Conservation (phyloP, 1,140 invertebrate species). For the Cydia strobilella region DNA sequence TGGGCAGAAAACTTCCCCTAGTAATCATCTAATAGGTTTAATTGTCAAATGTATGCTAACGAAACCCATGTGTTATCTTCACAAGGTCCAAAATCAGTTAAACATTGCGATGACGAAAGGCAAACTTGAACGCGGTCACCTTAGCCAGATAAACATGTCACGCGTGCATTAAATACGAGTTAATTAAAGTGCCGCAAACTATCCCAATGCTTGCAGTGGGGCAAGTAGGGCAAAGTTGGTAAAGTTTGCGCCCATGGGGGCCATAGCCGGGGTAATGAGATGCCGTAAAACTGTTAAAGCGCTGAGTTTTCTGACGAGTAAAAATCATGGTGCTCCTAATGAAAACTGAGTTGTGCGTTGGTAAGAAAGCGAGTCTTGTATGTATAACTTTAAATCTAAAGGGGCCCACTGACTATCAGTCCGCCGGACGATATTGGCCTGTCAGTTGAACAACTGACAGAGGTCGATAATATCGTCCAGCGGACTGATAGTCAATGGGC, state of each 20-base stretch:
- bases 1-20: background rate
- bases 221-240: conserved; percentile 60
- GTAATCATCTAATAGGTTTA: background rate
- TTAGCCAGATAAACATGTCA: conserved; percentile 24
- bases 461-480: too few species aligned
- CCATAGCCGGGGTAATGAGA: conserved; percentile 44
- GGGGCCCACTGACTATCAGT: too few species aligned
- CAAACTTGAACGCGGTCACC: background rate
- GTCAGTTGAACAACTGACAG: too few species aligned
- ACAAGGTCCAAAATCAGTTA: background rate
- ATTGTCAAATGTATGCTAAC: background rate
- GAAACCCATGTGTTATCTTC: background rate
- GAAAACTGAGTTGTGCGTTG: background rate
- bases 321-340: background rate
- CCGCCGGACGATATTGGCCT: too few species aligned
- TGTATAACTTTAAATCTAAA: too few species aligned
- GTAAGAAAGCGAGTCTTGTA: background rate
- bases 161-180: conserved; percentile 34
- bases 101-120: background rate
- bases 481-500: too few species aligned
- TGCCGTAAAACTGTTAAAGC: conserved; percentile 35
- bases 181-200: conserved; percentile 47
- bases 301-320: conserved; percentile 11
- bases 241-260: conserved; percentile 58
- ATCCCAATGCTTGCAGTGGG: conserved; percentile 63